phyloP scores from a whole-genome alignment of 2,113 vertebrate species.

The Thinocorus orbignyianus region DNA sequence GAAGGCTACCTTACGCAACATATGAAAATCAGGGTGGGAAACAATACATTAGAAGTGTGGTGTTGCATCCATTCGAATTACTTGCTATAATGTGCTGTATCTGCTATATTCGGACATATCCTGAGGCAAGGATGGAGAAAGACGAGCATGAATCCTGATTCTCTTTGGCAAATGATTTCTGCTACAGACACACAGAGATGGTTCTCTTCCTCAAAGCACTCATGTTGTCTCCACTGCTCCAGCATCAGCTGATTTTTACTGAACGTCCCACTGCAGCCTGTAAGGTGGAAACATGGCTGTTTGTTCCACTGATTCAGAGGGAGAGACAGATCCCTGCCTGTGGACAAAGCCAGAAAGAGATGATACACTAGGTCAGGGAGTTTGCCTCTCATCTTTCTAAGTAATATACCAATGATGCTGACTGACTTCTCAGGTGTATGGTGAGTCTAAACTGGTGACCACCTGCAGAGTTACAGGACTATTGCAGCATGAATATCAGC shows the following conservation, averaged over 20 bases:
- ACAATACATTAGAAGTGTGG: accelerated
- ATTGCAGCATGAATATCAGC: neutral
- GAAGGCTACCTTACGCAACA: neutral
- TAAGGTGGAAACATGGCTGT: neutral
- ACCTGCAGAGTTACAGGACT: neutral
- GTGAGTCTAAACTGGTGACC: neutral
- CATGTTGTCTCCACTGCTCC: accelerated
- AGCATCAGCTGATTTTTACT: neutral
- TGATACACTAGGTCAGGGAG: neutral
- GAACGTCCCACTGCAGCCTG: neutral
- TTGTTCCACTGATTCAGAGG: neutral
- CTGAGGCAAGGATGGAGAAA: neutral
- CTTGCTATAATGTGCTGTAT: neutral
- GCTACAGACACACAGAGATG: neutral
- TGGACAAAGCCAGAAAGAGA: neutral
- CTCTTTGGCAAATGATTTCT: neutral
- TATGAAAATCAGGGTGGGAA: neutral
- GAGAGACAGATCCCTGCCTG: neutral
- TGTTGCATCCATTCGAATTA: neutral
- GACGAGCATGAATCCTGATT: neutral
- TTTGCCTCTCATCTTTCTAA: neutral
- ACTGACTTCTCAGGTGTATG: neutral
- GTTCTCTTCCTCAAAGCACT: neutral
- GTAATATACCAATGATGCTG: neutral
- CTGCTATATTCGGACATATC: neutral